Conservation (phyloP, 2,797 vertebrate species). For the Furcifer pardalis region DNA sequence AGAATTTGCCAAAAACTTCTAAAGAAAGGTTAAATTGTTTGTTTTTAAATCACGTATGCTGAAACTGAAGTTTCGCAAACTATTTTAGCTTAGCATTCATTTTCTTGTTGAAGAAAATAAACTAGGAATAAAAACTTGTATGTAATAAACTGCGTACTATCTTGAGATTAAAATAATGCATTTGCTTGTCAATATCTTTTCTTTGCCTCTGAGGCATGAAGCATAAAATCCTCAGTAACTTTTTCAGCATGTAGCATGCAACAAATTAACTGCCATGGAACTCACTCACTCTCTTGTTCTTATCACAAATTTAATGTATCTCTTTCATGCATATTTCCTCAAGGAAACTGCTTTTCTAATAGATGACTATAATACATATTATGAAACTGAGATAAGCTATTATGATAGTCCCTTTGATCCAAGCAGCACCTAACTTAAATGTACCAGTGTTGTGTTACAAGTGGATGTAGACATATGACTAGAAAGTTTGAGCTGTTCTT, state of each 20-base stretch:
- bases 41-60: neutral
- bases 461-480: neutral
- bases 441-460: neutral
- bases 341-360: conserved; percentile 61
- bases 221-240: conserved; percentile 64
- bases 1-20: neutral
- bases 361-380: conserved; percentile 34
- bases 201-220: conserved; percentile 56
- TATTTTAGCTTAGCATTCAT: neutral
- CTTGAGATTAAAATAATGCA: conserved; percentile 47
- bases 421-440: neutral
- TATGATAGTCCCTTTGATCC: neutral
- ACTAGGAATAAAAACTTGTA: conserved; percentile 50
- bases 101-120: conserved; percentile 19
- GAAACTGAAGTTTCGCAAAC: neutral
- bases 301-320: conserved; percentile 62
- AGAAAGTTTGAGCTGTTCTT: neutral
- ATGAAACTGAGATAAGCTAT: neutral
- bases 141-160: conserved; percentile 58
- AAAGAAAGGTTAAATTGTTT: neutral
- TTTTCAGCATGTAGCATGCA: conserved; percentile 58
- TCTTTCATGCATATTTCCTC: conserved; percentile 57
- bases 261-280: conserved; percentile 66
- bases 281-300: conserved; percentile 60
- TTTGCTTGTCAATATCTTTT: conserved; percentile 56